Percentiles rank a stretch among this genome's conserved stretches.
These are phyloP conservation scores for Meganola albula DNA, from an alignment of 2,888 invertebrate species.

Conservation along the genomic window DNA sequence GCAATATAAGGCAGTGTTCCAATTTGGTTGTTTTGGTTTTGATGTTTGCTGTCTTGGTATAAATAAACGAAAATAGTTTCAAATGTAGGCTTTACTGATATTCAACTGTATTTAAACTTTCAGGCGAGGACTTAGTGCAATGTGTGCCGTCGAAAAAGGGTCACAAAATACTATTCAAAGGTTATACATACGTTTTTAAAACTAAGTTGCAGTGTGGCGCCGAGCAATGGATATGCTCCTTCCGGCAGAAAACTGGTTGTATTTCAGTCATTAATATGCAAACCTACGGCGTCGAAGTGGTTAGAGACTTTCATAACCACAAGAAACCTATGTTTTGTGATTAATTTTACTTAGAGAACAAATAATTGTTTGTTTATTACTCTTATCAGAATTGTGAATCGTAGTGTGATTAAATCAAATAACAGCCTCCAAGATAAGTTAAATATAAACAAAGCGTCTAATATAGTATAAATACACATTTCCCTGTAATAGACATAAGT, in stretches of 20 bases:
- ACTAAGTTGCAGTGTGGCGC: slow-evolving; percentile 66
- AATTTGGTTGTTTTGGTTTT: slow-evolving; percentile 29
- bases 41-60: slow-evolving; percentile 10
- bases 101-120: too few relatives aligned
- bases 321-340: slow-evolving; percentile 65
- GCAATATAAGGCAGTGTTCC: slow-evolving; percentile 10
- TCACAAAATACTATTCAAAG: slow-evolving; percentile 65
- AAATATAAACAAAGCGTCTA: too few relatives aligned
- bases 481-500: too few relatives aligned
- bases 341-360: slow-evolving; percentile 12
- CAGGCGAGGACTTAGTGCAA: slow-evolving; percentile 66
- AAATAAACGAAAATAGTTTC: slow-evolving; percentile 24
- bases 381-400: too few relatives aligned
- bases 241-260: slow-evolving; percentile 68
- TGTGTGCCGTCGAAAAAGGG: slow-evolving; percentile 70
- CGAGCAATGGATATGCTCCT: slow-evolving; percentile 69
- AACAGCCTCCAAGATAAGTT: too few relatives aligned
- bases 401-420: too few relatives aligned
- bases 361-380: too few relatives aligned
- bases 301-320: slow-evolving; percentile 68
- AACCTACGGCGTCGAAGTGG: slow-evolving; percentile 60
- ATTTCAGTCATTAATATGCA: slow-evolving; percentile 71
- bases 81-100: too few relatives aligned
- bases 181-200: slow-evolving; percentile 68
- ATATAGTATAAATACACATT: too few relatives aligned